Conservation (phyloP, 2,888 invertebrate species). For the Heterodera filipjevi region DNA sequence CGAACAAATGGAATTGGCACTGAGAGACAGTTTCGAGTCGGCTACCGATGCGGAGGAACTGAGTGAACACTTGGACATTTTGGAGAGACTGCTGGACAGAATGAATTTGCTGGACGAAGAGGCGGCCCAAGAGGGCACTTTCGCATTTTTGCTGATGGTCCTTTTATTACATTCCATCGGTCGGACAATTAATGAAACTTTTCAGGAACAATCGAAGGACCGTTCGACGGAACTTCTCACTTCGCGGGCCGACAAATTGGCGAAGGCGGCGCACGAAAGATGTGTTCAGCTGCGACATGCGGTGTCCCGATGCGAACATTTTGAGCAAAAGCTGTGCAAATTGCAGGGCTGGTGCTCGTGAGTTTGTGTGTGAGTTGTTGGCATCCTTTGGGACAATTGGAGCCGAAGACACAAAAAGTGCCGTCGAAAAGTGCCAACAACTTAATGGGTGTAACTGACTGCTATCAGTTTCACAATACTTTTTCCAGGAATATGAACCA, state of each 20-base stretch:
- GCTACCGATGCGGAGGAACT: slow-evolving; percentile 83
- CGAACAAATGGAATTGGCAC: slow-evolving; percentile 48
- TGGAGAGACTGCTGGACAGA: slow-evolving; percentile 41
- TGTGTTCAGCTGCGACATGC: slow-evolving; percentile 65
- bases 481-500: slow-evolving; percentile 71
- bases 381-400: neutral
- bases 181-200: neutral
- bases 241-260: slow-evolving; percentile 14
- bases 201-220: neutral
- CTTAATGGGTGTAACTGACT: neutral
- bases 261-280: slow-evolving; percentile 24
- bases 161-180: neutral
- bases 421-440: neutral
- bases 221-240: neutral
- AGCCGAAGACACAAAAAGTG: neutral
- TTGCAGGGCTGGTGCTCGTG: slow-evolving; percentile 76
- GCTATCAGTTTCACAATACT: too few relatives aligned
- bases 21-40: slow-evolving; percentile 67
- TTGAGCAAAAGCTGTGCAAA: slow-evolving; percentile 73
- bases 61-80: slow-evolving; percentile 79
- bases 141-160: slow-evolving; percentile 1
- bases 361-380: neutral
- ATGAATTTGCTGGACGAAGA: slow-evolving; percentile 36
- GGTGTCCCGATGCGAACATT: slow-evolving; percentile 68
- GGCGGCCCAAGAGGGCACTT: slow-evolving; percentile 33